phyloP scores from a whole-genome alignment of 2,888 invertebrate species.

The Steinernema scapterisci region DNA sequence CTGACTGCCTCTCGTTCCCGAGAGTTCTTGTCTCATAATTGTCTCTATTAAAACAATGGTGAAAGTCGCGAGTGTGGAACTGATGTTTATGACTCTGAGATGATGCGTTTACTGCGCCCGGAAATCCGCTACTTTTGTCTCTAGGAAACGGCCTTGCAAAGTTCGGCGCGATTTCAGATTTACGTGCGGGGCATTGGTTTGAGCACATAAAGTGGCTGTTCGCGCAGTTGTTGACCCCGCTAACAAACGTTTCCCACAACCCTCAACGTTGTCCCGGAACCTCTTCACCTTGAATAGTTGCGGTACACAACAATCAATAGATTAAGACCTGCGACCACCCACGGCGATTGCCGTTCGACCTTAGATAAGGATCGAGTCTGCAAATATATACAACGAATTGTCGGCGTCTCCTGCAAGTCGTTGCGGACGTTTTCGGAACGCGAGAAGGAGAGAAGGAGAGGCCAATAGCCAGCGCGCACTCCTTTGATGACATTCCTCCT shows the following conservation, averaged over 20 bases:
- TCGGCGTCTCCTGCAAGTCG: background rate
- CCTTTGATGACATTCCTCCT: background rate
- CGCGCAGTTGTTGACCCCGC: constrained; percentile 7
- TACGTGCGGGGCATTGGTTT: background rate
- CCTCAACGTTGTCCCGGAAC: background rate
- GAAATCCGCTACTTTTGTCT: no score
- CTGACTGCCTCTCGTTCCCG: background rate
- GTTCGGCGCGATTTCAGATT: background rate
- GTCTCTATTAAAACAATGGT: no score
- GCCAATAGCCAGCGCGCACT: no score
- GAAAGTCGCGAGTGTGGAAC: no score
- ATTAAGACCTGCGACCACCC: constrained; percentile 15
- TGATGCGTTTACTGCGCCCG: no score
- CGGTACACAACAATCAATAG: constrained; percentile 2
- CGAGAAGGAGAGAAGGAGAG: no score
- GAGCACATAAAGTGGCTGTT: background rate
- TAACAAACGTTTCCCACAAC: constrained; percentile 6
- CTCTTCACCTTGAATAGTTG: constrained; percentile 1
- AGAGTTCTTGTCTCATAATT: no score
- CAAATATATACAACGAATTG: background rate
- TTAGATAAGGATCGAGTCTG: constrained; percentile 24
- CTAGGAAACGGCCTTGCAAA: no score
- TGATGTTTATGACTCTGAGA: no score
- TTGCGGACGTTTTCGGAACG: no score
- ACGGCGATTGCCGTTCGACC: constrained; percentile 13